Evolutionary conservation across 2,888 invertebrate genomes (phyloP).

Genomic region (Julus scandinavius): DNA sequence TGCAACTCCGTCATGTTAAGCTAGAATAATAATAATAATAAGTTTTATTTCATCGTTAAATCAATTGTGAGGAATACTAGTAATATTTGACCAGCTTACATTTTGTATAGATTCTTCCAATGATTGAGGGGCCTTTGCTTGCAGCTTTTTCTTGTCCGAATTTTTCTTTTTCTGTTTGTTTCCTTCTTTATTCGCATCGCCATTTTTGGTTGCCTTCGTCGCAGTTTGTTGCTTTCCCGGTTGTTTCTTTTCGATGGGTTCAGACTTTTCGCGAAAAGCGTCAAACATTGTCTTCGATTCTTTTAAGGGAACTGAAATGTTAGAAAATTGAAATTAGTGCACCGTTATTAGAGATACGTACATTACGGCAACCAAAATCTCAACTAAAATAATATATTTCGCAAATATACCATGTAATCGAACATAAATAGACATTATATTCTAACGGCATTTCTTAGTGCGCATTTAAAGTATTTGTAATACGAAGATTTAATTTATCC

Average conservation of each 20-base stretch:
- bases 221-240: not conserved
- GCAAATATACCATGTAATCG: no score
- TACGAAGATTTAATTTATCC: no score
- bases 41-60: no score
- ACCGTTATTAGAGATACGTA: no score
- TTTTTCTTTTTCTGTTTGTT: not conserved
- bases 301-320: not conserved
- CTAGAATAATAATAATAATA: not conserved
- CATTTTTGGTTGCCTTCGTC: not conserved
- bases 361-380: no score
- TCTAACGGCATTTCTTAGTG: no score
- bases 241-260: not conserved
- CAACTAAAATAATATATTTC: no score
- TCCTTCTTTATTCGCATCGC: not conserved
- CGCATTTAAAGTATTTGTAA: no score
- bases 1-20: constrained; percentile 29
- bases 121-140: not conserved
- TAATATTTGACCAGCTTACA: not conserved
- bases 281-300: not conserved
- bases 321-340: no score
- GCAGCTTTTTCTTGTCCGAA: not conserved
- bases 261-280: not conserved
- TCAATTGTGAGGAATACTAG: no score
- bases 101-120: not conserved
- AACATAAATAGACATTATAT: no score